Percentiles rank a stretch among this genome's conserved stretches.
phyloP scores from a whole-genome alignment of 2,888 invertebrate species.

The Schizaphis graminum region DNA sequence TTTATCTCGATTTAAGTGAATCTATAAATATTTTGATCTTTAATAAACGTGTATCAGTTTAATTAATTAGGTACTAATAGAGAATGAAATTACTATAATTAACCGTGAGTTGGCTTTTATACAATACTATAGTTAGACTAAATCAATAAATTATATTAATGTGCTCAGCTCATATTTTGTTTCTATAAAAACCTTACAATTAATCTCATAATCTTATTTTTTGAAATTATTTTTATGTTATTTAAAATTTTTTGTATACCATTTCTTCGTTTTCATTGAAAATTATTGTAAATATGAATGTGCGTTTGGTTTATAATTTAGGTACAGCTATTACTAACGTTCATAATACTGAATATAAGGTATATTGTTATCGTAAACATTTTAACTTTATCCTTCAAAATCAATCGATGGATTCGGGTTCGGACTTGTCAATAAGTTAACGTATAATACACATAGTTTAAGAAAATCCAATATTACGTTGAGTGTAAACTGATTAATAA shows the following conservation, averaged over 20 bases:
- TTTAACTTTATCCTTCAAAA: neutral
- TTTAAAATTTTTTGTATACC: neutral
- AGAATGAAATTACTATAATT: neutral
- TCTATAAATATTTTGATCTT: neutral
- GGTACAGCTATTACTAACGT: neutral
- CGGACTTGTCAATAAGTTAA: neutral
- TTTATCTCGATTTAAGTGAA: neutral
- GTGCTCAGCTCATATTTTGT: neutral
- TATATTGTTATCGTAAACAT: neutral
- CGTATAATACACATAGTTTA: neutral
- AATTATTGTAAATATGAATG: neutral
- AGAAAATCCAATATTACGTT: neutral
- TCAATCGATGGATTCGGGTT: neutral
- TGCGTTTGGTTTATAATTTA: neutral
- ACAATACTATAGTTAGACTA: neutral
- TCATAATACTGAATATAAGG: neutral
- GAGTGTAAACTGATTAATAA: neutral
- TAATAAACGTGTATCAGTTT: neutral
- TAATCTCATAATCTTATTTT: neutral
- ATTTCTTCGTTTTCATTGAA: neutral
- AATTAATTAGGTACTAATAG: neutral
- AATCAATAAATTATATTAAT: neutral
- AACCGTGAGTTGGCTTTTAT: neutral
- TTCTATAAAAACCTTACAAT: neutral
- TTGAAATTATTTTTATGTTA: neutral